Evolutionary conservation across 2,113 vertebrate genomes (phyloP).

Genomic region (Agapornis roseicollis): DNA sequence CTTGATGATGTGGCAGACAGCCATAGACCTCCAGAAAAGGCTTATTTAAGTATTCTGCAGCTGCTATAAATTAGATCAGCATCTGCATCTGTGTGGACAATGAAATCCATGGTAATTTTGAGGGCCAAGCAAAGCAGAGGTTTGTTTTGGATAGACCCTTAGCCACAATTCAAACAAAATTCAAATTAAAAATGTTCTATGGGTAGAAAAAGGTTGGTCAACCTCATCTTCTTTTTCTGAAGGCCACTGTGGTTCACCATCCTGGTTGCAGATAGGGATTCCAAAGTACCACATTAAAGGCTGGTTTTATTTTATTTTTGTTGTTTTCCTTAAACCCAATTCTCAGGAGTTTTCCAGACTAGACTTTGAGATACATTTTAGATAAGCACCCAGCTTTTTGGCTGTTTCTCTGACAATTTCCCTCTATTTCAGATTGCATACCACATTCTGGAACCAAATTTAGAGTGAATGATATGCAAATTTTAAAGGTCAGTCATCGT

Average conservation of each 20-base stretch:
- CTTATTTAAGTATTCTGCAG: conserved; percentile 54
- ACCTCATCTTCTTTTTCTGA: background rate
- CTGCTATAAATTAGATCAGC: conserved; percentile 40
- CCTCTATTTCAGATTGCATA: background rate
- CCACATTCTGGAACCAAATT: background rate
- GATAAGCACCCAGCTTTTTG: background rate
- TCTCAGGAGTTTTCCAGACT: background rate
- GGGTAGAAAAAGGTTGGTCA: background rate
- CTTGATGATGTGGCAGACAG: conserved; percentile 15
- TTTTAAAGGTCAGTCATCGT: background rate
- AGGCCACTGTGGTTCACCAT: background rate
- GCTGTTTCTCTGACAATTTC: background rate
- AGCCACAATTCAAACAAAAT: conserved; percentile 34
- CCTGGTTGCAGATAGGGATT: background rate
- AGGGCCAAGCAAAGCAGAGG: background rate
- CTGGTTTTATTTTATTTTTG: background rate
- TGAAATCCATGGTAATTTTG: conserved; percentile 28
- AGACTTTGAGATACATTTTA: background rate
- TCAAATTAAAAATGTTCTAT: background rate
- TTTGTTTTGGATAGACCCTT: conserved; percentile 31
- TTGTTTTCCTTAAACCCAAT: background rate
- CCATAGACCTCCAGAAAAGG: conserved; percentile 51
- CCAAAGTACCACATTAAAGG: background rate
- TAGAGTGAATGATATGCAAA: background rate
- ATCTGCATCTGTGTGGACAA: conserved; percentile 37